Evolutionary conservation across 2,888 invertebrate species (phyloP), one percentile per base, ranked within the genome.

Genomic region (Eumerus sabulonum): DNA sequence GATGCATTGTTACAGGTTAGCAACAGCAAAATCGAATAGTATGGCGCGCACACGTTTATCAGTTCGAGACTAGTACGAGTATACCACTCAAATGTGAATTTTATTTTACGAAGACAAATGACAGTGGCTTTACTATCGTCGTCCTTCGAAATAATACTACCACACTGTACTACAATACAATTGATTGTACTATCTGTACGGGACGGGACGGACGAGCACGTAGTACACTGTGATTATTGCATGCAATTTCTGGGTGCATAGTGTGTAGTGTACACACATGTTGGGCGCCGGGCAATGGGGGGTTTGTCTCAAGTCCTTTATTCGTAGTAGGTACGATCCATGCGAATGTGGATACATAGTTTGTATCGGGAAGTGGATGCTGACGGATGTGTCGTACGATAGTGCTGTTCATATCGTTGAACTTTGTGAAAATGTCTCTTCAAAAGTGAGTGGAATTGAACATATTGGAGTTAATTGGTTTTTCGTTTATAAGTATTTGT

Each of bases 1-100:
- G 59, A 45, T 68, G 54, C 64, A 79, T 45, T 64, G 27, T 45
- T 62, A n/a, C 68, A 68, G 79, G 74, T 74, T 79, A 64, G 79
- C 68, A 79, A 79, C 79, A 79, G 54, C 16, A 59, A 11, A n/a
- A 27, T 2, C 27, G 27, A 27, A 64, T 54, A 16, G 27, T 57
- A 48, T 19, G 14, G 63, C 53, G 62, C 67, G 53, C n/a, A 51
- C 38, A 56, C 13, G 38, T 74, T 44, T 74, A 50, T 51, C 44
- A 68, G 17, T 16, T 35, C 19, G 40, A 36, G 5, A 3, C 40
- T 35, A 76, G 68, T 27, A 50, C n/a, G n/a, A n/a, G 50, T 51
- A 50, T 27, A 27, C 27, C 27, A 7, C 27, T 27, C 27, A 42
- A n/a, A 11, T 12, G 7, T 17, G 36, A 14, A 51, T 50, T 53